Evolutionary conservation across 2,113 vertebrate species (phyloP).

Genomic region (Rallus limicola): DNA sequence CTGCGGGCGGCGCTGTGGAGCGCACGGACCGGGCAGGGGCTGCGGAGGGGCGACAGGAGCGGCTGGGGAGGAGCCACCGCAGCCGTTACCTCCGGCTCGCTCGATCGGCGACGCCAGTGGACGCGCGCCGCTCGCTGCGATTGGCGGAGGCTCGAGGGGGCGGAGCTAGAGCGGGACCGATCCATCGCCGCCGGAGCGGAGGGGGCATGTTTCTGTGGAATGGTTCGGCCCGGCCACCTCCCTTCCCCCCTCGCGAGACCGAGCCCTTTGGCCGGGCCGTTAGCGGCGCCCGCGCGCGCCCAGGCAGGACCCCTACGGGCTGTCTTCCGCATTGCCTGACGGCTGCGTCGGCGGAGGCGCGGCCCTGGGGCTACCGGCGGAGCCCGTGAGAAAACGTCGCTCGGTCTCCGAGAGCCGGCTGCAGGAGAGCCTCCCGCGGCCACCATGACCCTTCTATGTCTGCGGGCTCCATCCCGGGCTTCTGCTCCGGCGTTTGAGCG

Average conservation of each 20-base stretch:
- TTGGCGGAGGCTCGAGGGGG: background rate
- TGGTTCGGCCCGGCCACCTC: background rate
- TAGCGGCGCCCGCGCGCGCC: slow-evolving; percentile 28
- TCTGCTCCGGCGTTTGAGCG: background rate
- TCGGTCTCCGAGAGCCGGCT: background rate
- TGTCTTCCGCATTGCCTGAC: background rate
- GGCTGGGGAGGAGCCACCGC: background rate
- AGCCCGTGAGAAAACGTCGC: background rate
- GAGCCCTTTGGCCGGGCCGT: slow-evolving; percentile 31
- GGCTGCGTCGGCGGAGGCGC: background rate
- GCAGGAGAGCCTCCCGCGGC: fast-evolving
- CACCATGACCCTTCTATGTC: too few species aligned
- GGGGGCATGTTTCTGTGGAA: background rate
- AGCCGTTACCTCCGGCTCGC: background rate
- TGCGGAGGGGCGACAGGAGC: too few species aligned
- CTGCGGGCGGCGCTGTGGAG: background rate
- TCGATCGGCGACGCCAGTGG: background rate
- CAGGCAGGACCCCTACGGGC: background rate
- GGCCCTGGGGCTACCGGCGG: fast-evolving
- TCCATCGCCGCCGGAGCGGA: too few species aligned
- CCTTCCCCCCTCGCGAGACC: background rate
- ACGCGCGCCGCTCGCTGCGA: background rate
- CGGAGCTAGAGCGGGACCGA: background rate
- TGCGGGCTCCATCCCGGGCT: background rate
- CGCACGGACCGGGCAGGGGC: too few species aligned